phyloP scores from a whole-genome alignment of 30 jellyfish, hydroid and myxozoan genomes.

The Haliclystus octoradiatus region DNA sequence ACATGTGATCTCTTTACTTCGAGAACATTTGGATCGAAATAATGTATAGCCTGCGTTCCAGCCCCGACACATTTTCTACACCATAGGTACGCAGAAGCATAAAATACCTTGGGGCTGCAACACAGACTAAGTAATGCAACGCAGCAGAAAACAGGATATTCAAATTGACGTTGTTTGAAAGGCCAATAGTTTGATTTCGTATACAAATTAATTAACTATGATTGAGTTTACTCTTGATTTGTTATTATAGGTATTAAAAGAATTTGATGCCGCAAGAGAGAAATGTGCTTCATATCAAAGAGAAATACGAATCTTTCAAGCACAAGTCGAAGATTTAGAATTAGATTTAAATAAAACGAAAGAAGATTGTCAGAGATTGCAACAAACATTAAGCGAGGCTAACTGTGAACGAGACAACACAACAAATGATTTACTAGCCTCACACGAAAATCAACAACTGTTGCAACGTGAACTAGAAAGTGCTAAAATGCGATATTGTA shows the following conservation, averaged over 20 bases:
- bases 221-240: too few species aligned
- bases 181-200: too few species aligned
- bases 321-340: constrained; percentile 37
- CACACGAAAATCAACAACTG: constrained; percentile 37
- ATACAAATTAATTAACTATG: too few species aligned
- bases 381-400: background rate
- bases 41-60: too few species aligned
- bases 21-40: too few species aligned
- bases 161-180: too few species aligned
- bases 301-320: constrained; percentile 34
- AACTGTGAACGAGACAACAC: background rate
- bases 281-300: constrained; percentile 46
- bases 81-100: too few species aligned
- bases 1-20: too few species aligned
- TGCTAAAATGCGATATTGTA: constrained; percentile 58
- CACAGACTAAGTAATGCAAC: too few species aligned
- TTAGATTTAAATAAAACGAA: constrained; percentile 32
- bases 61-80: too few species aligned
- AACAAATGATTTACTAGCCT: background rate
- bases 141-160: too few species aligned
- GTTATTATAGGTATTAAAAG: constrained; percentile 29
- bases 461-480: constrained; percentile 72
- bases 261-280: constrained; percentile 53
- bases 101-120: too few species aligned
- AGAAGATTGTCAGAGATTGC: constrained; percentile 5